phyloP scores from a whole-genome alignment of 2,113 vertebrate genomes.

The Excalfactoria chinensis region DNA sequence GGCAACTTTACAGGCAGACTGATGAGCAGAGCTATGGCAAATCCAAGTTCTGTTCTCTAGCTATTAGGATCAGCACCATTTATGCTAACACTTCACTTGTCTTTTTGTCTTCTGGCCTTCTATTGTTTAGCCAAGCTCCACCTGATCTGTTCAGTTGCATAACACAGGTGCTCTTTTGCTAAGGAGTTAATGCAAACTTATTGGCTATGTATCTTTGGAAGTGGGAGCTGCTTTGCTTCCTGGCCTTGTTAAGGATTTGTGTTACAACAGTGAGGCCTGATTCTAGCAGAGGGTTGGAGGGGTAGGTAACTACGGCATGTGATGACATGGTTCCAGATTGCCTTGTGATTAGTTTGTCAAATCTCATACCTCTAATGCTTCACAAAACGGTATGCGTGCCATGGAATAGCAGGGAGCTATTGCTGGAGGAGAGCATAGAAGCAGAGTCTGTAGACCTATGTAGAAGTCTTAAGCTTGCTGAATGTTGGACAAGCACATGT shows the following conservation, averaged over 20 bases:
- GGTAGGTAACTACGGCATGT: not conserved
- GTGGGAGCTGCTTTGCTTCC: not conserved
- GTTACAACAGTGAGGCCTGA: not conserved
- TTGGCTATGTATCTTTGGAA: not conserved
- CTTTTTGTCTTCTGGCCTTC: not conserved
- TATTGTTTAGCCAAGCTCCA: not conserved
- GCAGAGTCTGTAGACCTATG: not conserved
- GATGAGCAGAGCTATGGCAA: not conserved
- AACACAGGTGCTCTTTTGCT: not conserved
- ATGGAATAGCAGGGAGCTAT: not conserved
- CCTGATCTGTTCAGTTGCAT: accelerated
- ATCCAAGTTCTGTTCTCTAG: not conserved
- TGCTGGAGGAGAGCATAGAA: slow-evolving; percentile 23
- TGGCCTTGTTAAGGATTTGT: not conserved
- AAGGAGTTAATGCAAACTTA: not conserved
- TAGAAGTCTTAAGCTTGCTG: not conserved
- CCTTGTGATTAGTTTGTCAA: not conserved
- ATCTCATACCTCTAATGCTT: not conserved
- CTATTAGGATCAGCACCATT: not conserved
- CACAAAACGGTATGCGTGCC: not conserved
- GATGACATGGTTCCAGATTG: not conserved
- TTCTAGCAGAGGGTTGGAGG: not conserved
- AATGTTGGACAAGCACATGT: not conserved
- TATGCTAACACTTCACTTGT: not conserved
- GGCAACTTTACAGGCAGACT: not conserved